Base-by-base conservation (phyloP, 2,113 vertebrate genomes). In the Candoia aspera region DNA sequence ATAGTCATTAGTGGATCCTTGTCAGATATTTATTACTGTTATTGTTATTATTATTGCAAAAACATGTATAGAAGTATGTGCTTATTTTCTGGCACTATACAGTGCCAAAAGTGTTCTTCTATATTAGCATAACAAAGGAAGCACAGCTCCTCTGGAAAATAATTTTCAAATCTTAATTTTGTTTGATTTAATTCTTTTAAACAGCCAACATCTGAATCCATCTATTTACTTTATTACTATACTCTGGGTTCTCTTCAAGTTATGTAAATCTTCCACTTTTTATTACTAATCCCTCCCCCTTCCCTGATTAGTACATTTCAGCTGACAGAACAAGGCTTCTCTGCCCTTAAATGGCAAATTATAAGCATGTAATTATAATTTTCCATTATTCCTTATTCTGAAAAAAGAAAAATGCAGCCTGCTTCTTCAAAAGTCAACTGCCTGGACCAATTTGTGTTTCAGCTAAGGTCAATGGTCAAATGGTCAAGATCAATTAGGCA, bases 81-180 rank as follows among this genome's bases (percentile, higher is more conserved):
- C 46, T 54, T 90, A 49, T 49, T 59, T 79, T 84, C 23, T 59
- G 54, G 62, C 68, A 89, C 49, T 62, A 42, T 84, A 42, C 8
- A 23, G 29, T 88, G 19, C 60, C 86, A 64, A 33, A 37, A 64
- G 0, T 89, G n/a, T 86, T 79, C 90, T 17, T 83, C 59, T 90
- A 46, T 58, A 84, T 90, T 94, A 93, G 88, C 8, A 90, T 88
- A 91, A 88, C 24, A 93, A 93, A 95, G 83, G 4, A 2, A 73
- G 92, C 1, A 46, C 1, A 93, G 68, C n/a, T 49, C 17, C 84
- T 93, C 24, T 93, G 91, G 84, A 91, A 88, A 91, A 92, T 15
- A 37, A 54, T 8, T 86, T 95, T 84, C 12, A 54, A 83, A 54
- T 26, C 87, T 91, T 83, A 29, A 73, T 88, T 90, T 13, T 92